Evolutionary conservation across 2,797 vertebrate genomes (phyloP).

Genomic region (Gobionotothen gibberifrons): DNA sequence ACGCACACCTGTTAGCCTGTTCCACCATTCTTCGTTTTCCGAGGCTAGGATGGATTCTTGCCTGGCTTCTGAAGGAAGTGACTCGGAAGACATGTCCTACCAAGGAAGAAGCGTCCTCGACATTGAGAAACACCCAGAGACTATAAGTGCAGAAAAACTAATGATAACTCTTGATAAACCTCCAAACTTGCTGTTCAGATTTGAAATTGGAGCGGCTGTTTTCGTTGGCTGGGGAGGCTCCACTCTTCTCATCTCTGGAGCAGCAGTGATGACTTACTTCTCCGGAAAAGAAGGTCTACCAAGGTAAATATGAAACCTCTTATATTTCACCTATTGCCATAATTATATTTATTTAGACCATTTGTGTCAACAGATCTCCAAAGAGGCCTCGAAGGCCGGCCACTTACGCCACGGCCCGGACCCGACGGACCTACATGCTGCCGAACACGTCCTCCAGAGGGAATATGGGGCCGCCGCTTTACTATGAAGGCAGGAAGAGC

Average conservation of each 20-base stretch:
- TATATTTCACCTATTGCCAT: not conserved
- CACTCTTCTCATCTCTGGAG: constrained; percentile 89
- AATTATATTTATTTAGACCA: not conserved
- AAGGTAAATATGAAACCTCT: constrained; percentile 56
- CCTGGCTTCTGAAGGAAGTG: too few relatives aligned
- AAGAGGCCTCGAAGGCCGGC: constrained; percentile 30
- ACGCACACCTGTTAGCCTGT: too few relatives aligned
- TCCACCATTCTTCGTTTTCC: too few relatives aligned
- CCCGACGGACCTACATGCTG: constrained; percentile 69
- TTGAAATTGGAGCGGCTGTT: constrained; percentile 93
- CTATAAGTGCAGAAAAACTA: not conserved
- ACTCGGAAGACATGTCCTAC: not conserved
- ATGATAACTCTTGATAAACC: not conserved
- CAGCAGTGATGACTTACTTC: constrained; percentile 87
- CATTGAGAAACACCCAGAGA: too few relatives aligned
- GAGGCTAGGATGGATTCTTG: too few relatives aligned
- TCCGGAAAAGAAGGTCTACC: constrained; percentile 79
- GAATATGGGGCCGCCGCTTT: constrained; percentile 62
- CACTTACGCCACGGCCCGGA: constrained; percentile 56
- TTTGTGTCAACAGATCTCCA: constrained; percentile 36
- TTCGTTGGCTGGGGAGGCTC: constrained; percentile 97
- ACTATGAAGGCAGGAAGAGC: constrained; percentile 63
- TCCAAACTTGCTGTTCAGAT: constrained; percentile 80
- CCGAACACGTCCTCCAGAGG: constrained; percentile 55
- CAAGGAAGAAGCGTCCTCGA: too few relatives aligned